These are phyloP conservation scores for Enteromius paludinosus DNA, from an alignment of 2,797 vertebrate genomes.

Conservation along the genomic window DNA sequence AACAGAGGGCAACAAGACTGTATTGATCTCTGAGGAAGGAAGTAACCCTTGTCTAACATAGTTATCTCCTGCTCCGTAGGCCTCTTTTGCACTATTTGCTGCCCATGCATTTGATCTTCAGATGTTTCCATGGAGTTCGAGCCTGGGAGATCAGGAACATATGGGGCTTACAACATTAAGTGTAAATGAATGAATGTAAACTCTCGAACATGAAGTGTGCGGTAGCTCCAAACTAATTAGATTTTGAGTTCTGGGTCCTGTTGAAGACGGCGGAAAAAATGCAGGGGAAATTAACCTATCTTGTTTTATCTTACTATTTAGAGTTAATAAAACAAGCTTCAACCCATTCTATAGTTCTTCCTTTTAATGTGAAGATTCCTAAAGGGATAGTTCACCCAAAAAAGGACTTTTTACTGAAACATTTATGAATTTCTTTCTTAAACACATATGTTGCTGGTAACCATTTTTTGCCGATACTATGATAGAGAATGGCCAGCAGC, in stretches of 20 bases:
- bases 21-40: slow-evolving; percentile 48
- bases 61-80: slow-evolving; percentile 38
- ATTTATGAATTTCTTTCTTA: background rate
- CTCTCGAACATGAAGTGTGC: slow-evolving; percentile 7
- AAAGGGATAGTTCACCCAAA: background rate
- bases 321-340: background rate
- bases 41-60: slow-evolving; percentile 53
- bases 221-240: slow-evolving; percentile 24
- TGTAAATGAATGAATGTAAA: slow-evolving; percentile 33
- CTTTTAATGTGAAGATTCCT: background rate
- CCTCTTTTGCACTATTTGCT: slow-evolving; percentile 7
- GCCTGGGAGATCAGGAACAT: slow-evolving; percentile 63
- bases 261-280: slow-evolving; percentile 42
- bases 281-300: slow-evolving; percentile 49
- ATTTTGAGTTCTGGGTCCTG: background rate
- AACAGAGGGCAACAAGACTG: slow-evolving; percentile 34
- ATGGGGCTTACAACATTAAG: slow-evolving; percentile 65
- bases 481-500: background rate
- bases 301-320: background rate
- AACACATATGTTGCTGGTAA: background rate
- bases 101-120: slow-evolving; percentile 22
- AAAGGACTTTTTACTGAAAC: background rate
- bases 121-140: slow-evolving; percentile 13
- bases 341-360: background rate
- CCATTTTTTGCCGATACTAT: background rate